phyloP scores from a whole-genome alignment of 2,888 invertebrate species.

The Clivina fossor region DNA sequence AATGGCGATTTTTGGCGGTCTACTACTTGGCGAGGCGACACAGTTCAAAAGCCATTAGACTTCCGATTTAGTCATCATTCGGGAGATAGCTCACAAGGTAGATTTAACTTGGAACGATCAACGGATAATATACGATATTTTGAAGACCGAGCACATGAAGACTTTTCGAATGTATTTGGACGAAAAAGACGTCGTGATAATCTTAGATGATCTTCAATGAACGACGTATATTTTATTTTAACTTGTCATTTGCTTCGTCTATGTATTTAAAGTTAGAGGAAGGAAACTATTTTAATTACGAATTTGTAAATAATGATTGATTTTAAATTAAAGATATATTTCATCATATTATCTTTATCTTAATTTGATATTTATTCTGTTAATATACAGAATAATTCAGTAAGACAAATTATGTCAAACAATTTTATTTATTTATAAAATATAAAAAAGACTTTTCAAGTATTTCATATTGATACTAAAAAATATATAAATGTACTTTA shows the following conservation, averaged over 20 bases:
- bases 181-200: slow-evolving; percentile 16
- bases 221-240: slow-evolving; percentile 19
- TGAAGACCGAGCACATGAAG: slow-evolving; percentile 8
- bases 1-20: slow-evolving; percentile 44
- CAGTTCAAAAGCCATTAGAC: slow-evolving; percentile 47
- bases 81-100: not conserved
- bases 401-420: no score
- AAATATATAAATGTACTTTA: no score
- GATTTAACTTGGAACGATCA: not conserved
- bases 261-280: slow-evolving; percentile 6
- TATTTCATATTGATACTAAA: no score
- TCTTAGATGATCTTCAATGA: slow-evolving; percentile 25
- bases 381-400: no score
- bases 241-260: slow-evolving; percentile 19
- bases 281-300: no score
- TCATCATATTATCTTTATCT: no score
- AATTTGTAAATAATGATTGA: no score
- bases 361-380: no score
- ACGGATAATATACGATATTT: slow-evolving; percentile 6
- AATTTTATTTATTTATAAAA: no score
- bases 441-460: no score
- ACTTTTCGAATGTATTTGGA: slow-evolving; percentile 8
- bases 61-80: slow-evolving; percentile 43
- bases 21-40: slow-evolving; percentile 41
- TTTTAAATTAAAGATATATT: no score